A percentile compares a stretch with the other conserved stretches of the same genome.
Evolutionary conservation across 2,797 vertebrate genomes (phyloP).

Genomic region (Myiothlypis coronata): DNA sequence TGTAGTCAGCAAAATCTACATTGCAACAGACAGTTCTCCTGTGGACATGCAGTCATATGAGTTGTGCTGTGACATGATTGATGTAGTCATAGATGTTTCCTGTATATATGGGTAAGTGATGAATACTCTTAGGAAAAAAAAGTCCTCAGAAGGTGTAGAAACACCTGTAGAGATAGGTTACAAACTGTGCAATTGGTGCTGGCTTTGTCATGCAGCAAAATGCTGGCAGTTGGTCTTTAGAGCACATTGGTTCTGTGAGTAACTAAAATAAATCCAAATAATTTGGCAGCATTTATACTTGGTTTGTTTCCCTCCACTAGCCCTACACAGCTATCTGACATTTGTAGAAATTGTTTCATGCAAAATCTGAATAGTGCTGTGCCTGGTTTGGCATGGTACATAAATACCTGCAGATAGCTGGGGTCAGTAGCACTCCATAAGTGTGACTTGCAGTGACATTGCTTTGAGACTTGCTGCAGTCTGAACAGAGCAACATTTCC

Average conservation of each 20-base stretch:
- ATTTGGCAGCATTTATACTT: not conserved
- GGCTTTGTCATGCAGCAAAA: not conserved
- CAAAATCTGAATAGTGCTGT: not conserved
- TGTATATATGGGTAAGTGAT: slow-evolving; percentile 96
- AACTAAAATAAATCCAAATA: not conserved
- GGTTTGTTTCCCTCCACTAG: not conserved
- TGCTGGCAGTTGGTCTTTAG: not conserved
- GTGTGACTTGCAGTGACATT: not conserved
- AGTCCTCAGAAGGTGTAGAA: not conserved
- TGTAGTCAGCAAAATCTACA: slow-evolving; percentile 99
- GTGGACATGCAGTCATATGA: slow-evolving; percentile 99
- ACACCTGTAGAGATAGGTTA: not conserved
- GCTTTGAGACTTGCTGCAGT: not conserved
- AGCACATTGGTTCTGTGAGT: not conserved
- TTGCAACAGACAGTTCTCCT: slow-evolving; percentile 97
- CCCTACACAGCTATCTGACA: not conserved
- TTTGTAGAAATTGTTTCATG: not conserved
- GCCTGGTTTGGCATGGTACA: not conserved
- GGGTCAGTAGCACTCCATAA: accelerated
- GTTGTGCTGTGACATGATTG: slow-evolving; percentile 98
- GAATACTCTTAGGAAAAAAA: not conserved
- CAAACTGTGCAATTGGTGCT: not conserved
- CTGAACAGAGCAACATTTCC: not conserved
- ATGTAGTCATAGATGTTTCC: slow-evolving; percentile 98
- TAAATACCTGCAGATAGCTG: not conserved